Evolutionary conservation across 1,140 invertebrate species (phyloP).

Genomic region (Pogonus chalceus): DNA sequence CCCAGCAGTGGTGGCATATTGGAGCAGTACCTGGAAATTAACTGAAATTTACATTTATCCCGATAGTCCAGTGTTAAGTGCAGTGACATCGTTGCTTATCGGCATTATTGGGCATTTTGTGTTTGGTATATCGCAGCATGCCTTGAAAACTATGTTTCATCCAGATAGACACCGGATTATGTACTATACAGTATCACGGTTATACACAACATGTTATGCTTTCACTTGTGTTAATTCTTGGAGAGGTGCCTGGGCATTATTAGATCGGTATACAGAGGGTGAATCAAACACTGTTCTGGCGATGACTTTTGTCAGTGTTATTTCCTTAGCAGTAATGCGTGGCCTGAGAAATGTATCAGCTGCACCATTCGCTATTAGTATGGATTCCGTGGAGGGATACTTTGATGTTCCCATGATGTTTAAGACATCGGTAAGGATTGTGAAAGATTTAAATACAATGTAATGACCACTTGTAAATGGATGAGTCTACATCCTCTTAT

Average conservation of each 20-base stretch:
- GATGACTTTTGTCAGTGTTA: conserved; percentile 45
- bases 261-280: conserved; percentile 58
- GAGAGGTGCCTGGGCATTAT: conserved; percentile 67
- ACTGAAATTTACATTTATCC: conserved; percentile 63
- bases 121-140: conserved; percentile 55
- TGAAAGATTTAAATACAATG: too few relatives aligned
- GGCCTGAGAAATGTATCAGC: conserved; percentile 70
- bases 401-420: conserved; percentile 78
- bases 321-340: conserved; percentile 53
- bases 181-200: conserved; percentile 59
- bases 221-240: conserved; percentile 75
- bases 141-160: conserved; percentile 47
- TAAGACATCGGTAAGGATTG: conserved; percentile 55
- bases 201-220: conserved; percentile 65
- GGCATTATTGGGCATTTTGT: conserved; percentile 57
- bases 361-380: conserved; percentile 63
- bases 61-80: conserved; percentile 44
- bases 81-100: conserved; percentile 52
- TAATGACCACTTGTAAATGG: too few relatives aligned
- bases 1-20: conserved; percentile 72
- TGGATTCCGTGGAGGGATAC: conserved; percentile 63
- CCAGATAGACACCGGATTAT: conserved; percentile 55
- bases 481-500: too few relatives aligned
- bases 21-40: conserved; percentile 75
- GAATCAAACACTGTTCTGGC: conserved; percentile 47